Conservation (phyloP, 2,888 invertebrate species). For the Hermaeophaga mercurialis region DNA sequence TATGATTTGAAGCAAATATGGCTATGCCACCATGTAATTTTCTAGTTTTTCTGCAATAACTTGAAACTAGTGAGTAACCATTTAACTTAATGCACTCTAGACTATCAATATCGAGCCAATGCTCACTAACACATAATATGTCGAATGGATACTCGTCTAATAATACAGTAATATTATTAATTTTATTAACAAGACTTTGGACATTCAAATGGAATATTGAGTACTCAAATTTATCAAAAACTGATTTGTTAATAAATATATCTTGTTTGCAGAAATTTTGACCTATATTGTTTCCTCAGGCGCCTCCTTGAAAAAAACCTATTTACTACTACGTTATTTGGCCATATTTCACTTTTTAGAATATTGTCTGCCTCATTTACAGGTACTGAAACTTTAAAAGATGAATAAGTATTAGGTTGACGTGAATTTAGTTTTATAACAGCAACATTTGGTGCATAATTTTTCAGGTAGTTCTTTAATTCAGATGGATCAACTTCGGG, state of each 20-base stretch:
- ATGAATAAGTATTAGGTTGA: not conserved
- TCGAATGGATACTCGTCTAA: not conserved
- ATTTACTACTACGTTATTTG: too few relatives aligned
- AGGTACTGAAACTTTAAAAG: not conserved
- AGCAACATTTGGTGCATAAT: too few relatives aligned
- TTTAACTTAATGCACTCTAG: not conserved
- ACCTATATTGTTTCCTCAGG: too few relatives aligned
- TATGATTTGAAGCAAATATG: not conserved
- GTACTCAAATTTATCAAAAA: not conserved
- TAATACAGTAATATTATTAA: not conserved
- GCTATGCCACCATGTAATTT: not conserved
- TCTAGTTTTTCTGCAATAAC: not conserved
- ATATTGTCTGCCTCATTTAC: not conserved
- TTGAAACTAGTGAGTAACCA: not conserved
- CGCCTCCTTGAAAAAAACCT: too few relatives aligned
- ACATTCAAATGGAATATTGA: slow-evolving; percentile 1
- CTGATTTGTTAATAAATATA: too few relatives aligned
- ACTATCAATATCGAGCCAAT: not conserved
- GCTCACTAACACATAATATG: not conserved
- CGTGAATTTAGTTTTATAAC: not conserved
- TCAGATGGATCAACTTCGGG: too few relatives aligned
- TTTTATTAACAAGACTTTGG: not conserved
- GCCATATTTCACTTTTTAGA: too few relatives aligned
- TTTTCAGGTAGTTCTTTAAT: too few relatives aligned
- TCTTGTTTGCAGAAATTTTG: too few relatives aligned